Base-by-base conservation (phyloP, 1,140 invertebrate species). In the Drosophila albomicans region DNA sequence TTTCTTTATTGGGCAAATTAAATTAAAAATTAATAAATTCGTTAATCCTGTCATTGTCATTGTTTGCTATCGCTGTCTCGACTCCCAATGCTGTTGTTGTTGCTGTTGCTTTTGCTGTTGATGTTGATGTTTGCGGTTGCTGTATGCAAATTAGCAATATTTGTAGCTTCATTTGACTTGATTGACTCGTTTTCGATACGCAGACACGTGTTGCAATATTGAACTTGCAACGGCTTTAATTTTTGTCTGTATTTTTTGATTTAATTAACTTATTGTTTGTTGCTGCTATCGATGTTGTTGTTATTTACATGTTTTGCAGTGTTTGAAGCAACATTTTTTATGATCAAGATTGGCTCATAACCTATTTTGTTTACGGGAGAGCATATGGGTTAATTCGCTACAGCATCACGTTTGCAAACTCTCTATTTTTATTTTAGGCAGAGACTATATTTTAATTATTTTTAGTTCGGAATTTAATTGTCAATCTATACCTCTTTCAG, bases 1-100 rank as follows among this genome's bases (percentile, higher is more conserved):
- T 66, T 58, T 66, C 43, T 49, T 49, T 57, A 58, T 66, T 52
- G 49, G 48, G 38, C 46, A 75, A 78, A 63, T 75, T 64, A 59
- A 86, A 86, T 72, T 80, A 68, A 71, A 68, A 76, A 65, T 85
- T 85, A 73, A 84, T 85, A 78, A 86, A 85, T 75, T 66, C 74
- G 78, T 73, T 45, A 67, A 13, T 48, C 7, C 32, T 51, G 28
- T 8, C 30, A 51, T 57, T 75, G 35, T 38, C 28, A 38, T 56
- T 43, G 51, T 38, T 38, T 38, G 35, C 35, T 54, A n/a, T 30
- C 51, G 30, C 57, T 20, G 20, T 38, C 35, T 38, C 35, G 35
- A 2, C 35, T 11, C 35, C 11, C 35, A 38, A 38, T 38, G 8
- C 8, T 38, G 32, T 63, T 52, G 51, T 38, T 38, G 35, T 79